These are phyloP conservation scores for Drosophila formosana DNA, from an alignment of 2,888 invertebrate genomes.

Conservation along the genomic window DNA sequence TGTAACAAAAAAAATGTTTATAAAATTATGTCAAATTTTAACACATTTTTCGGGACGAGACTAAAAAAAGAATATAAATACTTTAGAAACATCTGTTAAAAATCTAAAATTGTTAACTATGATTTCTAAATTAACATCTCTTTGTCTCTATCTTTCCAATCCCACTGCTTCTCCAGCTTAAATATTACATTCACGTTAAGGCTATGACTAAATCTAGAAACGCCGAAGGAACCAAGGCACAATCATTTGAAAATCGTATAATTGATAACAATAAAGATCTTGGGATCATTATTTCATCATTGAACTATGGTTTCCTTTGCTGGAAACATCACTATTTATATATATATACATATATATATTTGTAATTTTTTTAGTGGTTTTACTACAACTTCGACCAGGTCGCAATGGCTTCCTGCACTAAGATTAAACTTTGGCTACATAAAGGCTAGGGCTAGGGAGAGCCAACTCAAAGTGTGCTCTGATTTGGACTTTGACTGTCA, in stretches of 20 bases:
- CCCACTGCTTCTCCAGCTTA: constrained; percentile 38
- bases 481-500: too few species aligned
- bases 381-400: constrained; percentile 44
- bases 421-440: constrained; percentile 56
- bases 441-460: constrained; percentile 34
- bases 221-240: constrained; percentile 76
- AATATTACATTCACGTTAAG: constrained; percentile 60
- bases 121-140: background rate
- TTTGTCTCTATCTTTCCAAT: background rate
- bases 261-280: constrained; percentile 21
- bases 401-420: constrained; percentile 43
- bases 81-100: constrained; percentile 52
- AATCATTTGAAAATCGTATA: constrained; percentile 71
- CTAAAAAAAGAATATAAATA: constrained; percentile 63
- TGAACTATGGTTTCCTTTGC: constrained; percentile 29
- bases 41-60: constrained; percentile 55
- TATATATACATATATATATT: background rate
- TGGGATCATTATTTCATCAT: constrained; percentile 26
- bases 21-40: constrained; percentile 69
- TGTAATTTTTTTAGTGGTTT: constrained; percentile 18
- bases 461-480: background rate
- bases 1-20: constrained; percentile 51
- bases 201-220: constrained; percentile 67
- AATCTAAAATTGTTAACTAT: constrained; percentile 40
- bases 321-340: constrained; percentile 51